Conservation (phyloP, 2,888 invertebrate species). For the Lasioglossum calceatum region DNA sequence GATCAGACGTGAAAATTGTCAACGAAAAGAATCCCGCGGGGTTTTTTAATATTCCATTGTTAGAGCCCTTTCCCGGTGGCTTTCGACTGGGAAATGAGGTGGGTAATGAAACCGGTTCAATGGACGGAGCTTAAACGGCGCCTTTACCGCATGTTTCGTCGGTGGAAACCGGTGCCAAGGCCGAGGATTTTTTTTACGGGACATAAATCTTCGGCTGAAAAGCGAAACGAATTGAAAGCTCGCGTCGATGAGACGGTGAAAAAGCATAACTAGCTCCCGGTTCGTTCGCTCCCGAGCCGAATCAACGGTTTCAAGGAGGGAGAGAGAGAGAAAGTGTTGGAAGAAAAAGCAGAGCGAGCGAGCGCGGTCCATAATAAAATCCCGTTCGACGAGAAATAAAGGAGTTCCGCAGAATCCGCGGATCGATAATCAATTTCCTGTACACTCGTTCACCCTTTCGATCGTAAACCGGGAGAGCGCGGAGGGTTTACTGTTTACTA, state of each 20-base stretch:
- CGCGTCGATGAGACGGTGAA: background rate
- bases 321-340: background rate
- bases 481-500: background rate
- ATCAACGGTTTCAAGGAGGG: background rate
- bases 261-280: background rate
- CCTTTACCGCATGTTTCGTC: background rate
- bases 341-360: background rate
- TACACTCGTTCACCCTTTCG: background rate
- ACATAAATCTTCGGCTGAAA: slow-evolving; percentile 1
- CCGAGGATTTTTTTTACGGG: background rate
- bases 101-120: background rate
- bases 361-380: slow-evolving; percentile 8
- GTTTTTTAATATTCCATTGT: slow-evolving; percentile 1
- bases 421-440: slow-evolving; percentile 12
- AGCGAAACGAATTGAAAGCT: slow-evolving; percentile 8
- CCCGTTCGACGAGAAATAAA: background rate
- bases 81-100: background rate
- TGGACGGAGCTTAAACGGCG: background rate
- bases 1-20: slow-evolving; percentile 3
- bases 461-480: background rate
- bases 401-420: background rate
- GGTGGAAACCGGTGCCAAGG: background rate
- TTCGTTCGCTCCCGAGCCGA: background rate
- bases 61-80: background rate
- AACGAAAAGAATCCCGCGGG: background rate